Evolutionary conservation across 2,888 invertebrate genomes (phyloP).

Genomic region (Pristionchus maxplancki): DNA sequence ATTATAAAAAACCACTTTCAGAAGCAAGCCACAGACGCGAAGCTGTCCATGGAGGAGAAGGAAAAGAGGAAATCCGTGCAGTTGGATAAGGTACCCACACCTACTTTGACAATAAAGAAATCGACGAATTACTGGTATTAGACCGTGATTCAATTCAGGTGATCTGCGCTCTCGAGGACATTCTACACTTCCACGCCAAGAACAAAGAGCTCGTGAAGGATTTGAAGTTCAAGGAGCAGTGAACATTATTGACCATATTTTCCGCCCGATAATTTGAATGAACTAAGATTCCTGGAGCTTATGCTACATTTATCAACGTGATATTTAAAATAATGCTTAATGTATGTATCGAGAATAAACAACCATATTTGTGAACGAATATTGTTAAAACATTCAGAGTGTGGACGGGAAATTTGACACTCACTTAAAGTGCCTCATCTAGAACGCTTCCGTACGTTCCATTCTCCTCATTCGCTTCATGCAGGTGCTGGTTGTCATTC

Average conservation of each 20-base stretch:
- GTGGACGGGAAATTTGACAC: too few relatives aligned
- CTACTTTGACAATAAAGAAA: neutral
- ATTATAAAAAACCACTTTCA: too few relatives aligned
- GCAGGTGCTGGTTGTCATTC: too few relatives aligned
- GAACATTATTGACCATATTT: neutral
- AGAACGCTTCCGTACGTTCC: too few relatives aligned
- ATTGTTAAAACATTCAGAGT: too few relatives aligned
- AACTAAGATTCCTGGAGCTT: too few relatives aligned
- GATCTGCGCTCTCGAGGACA: neutral
- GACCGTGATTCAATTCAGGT: neutral
- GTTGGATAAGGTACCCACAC: neutral
- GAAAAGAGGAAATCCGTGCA: neutral
- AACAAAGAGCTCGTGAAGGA: neutral
- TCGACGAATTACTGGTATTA: neutral
- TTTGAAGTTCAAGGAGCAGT: neutral
- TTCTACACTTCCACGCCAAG: neutral
- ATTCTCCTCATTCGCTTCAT: too few relatives aligned
- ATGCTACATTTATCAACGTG: too few relatives aligned
- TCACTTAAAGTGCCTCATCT: too few relatives aligned
- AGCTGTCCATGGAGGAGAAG: neutral
- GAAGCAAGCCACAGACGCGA: neutral
- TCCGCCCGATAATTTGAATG: neutral
- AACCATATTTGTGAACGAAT: too few relatives aligned
- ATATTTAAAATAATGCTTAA: too few relatives aligned
- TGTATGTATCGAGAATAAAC: too few relatives aligned